These are phyloP conservation scores for Leptogaster cylindrica DNA, from an alignment of 2,888 invertebrate species.

Conservation along the genomic window DNA sequence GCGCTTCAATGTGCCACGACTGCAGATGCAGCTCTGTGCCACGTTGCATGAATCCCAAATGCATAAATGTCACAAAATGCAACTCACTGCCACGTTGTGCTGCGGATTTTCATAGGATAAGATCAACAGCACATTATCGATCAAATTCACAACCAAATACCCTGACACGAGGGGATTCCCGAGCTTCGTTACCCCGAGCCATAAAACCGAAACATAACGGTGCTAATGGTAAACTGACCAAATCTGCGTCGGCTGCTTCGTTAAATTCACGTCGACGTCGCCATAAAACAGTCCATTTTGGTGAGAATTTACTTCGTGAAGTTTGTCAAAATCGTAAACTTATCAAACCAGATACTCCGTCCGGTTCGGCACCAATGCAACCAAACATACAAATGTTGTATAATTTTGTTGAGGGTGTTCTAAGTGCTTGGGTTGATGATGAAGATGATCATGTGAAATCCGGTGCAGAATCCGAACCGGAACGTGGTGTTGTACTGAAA, in stretches of 20 bases:
- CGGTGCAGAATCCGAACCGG: constrained; percentile 76
- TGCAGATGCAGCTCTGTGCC: constrained; percentile 59
- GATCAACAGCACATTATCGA: constrained; percentile 54
- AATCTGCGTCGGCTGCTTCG: constrained; percentile 68
- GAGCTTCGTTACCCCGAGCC: constrained; percentile 53
- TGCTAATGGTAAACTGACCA: constrained; percentile 57
- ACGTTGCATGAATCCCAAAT: constrained; percentile 61
- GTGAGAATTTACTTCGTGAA: constrained; percentile 76
- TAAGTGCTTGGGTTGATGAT: constrained; percentile 80
- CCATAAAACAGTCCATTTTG: constrained; percentile 80
- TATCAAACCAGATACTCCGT: constrained; percentile 62
- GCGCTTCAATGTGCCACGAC: constrained; percentile 58
- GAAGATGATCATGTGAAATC: constrained; percentile 69
- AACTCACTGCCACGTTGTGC: constrained; percentile 63
- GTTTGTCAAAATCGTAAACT: constrained; percentile 74
- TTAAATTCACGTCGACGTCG: constrained; percentile 73
- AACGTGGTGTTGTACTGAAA: constrained; percentile 65
- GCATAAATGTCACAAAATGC: constrained; percentile 61
- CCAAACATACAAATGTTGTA: constrained; percentile 82
- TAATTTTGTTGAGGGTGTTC: constrained; percentile 79
- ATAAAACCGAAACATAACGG: constrained; percentile 47
- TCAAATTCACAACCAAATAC: constrained; percentile 61
- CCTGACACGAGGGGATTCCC: constrained; percentile 59
- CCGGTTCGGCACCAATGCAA: constrained; percentile 65
- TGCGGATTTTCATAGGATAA: constrained; percentile 58